A percentile compares a stretch with the other conserved stretches of the same genome.
These are phyloP conservation scores for Zygaena filipendulae DNA, from an alignment of 2,888 invertebrate species.

Conservation along the genomic window DNA sequence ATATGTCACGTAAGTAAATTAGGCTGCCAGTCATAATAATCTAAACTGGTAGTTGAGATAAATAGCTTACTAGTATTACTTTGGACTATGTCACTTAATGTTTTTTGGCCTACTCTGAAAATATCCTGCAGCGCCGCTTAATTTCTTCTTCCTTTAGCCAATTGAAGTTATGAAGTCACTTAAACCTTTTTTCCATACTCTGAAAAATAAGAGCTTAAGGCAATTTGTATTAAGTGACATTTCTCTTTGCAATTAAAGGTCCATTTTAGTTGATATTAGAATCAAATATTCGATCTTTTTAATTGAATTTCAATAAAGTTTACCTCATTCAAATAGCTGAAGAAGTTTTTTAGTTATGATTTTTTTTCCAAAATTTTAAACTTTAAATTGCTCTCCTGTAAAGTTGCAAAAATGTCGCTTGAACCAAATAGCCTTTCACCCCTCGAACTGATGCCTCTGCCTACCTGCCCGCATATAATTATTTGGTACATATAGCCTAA, in stretches of 20 bases:
- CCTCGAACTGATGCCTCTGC: too few species aligned
- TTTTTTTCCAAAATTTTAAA: not conserved
- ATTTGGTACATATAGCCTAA: too few species aligned
- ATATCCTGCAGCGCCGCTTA: constrained; percentile 4
- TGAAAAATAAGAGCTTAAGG: not conserved
- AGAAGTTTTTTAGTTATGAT: constrained; percentile 3
- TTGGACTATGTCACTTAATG: constrained; percentile 6
- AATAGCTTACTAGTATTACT: constrained; percentile 9
- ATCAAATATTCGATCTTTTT: constrained; percentile 5
- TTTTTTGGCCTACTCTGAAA: constrained; percentile 6
- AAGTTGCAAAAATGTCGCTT: constrained; percentile 2
- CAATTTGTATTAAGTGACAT: constrained; percentile 6
- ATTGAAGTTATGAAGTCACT: constrained; percentile 5
- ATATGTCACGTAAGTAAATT: constrained; percentile 9
- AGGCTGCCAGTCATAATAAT: constrained; percentile 9
- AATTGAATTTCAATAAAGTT: constrained; percentile 3
- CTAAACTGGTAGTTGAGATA: constrained; percentile 9
- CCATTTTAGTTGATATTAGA: constrained; percentile 5
- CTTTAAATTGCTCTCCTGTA: constrained; percentile 1
- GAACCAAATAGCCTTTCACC: constrained; percentile 3
- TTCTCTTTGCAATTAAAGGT: constrained; percentile 7
- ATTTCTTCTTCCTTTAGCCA: constrained; percentile 5
- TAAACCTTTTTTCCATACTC: constrained; percentile 3
- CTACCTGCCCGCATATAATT: too few species aligned
- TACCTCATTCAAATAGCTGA: constrained; percentile 3